Evolutionary conservation across 2,113 vertebrate genomes (phyloP).

Genomic region (Pseudorhombus dupliciocellatus): DNA sequence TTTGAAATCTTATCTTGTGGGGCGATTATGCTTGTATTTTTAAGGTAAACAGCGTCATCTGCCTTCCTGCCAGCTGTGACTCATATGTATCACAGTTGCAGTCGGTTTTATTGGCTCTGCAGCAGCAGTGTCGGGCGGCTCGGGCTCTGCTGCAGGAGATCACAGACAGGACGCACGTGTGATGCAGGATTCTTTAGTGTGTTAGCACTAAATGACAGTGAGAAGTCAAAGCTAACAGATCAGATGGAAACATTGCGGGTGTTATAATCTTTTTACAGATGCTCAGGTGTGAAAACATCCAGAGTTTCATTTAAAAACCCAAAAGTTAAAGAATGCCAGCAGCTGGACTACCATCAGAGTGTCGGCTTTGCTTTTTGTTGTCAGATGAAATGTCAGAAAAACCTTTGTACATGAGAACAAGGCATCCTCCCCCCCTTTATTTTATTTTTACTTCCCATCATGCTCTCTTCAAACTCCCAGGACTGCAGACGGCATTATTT

Average conservation of each 20-base stretch:
- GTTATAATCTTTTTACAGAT: too few relatives aligned
- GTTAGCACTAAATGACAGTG: too few relatives aligned
- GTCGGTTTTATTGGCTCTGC: constrained; percentile 43
- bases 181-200: too few relatives aligned
- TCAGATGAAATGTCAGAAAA: constrained; percentile 43
- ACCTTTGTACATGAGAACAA: constrained; percentile 53
- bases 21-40: not conserved
- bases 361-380: constrained; percentile 33
- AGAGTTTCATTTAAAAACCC: not conserved
- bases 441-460: constrained; percentile 7
- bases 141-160: not conserved
- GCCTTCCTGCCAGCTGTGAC: constrained; percentile 26
- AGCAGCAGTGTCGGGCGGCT: constrained; percentile 24
- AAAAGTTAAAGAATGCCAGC: not conserved
- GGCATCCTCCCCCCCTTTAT: constrained; percentile 2
- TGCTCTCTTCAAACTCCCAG: constrained; percentile 25
- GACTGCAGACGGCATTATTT: constrained; percentile 43
- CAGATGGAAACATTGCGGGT: too few relatives aligned
- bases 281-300: too few relatives aligned
- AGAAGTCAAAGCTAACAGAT: too few relatives aligned
- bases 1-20: constrained; percentile 5
- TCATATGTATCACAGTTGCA: not conserved
- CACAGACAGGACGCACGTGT: too few relatives aligned
- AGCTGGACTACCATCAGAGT: constrained; percentile 18
- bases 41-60: constrained; percentile 14